These are phyloP conservation scores for Melanaphis sacchari DNA, from an alignment of 1,140 invertebrate species.

Conservation along the genomic window DNA sequence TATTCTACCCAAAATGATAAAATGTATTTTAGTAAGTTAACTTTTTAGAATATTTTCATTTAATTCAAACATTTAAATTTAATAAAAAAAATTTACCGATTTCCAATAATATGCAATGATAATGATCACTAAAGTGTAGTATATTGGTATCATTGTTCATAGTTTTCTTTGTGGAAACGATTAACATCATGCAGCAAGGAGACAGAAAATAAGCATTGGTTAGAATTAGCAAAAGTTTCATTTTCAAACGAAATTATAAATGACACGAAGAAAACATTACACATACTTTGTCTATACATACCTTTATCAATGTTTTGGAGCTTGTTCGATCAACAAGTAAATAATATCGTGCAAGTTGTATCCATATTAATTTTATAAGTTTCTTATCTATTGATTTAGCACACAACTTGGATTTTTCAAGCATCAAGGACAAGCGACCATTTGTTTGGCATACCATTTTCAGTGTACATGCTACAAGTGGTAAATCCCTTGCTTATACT, in stretches of 20 bases:
- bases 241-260: slow-evolving; percentile 73
- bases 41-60: neutral
- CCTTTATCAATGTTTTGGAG: slow-evolving; percentile 90
- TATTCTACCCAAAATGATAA: slow-evolving; percentile 20
- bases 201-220: slow-evolving; percentile 72
- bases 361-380: neutral
- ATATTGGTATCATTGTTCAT: neutral
- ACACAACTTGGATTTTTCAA: slow-evolving; percentile 57
- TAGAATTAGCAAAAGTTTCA: slow-evolving; percentile 76
- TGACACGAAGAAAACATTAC: slow-evolving; percentile 77
- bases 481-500: slow-evolving; percentile 87
- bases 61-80: neutral
- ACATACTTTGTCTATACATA: slow-evolving; percentile 78
- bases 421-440: slow-evolving; percentile 75
- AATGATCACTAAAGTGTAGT: neutral
- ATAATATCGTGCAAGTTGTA: neutral
- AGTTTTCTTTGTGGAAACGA: slow-evolving; percentile 15
- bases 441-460: slow-evolving; percentile 66
- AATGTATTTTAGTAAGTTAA: slow-evolving; percentile 29
- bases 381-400: neutral
- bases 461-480: slow-evolving; percentile 83
- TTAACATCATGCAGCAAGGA: neutral
- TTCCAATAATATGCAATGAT: neutral
- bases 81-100: neutral
- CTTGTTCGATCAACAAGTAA: slow-evolving; percentile 80